These are phyloP conservation scores for Agriopis aurantiaria DNA, from an alignment of 2,888 invertebrate genomes.

Conservation along the genomic window DNA sequence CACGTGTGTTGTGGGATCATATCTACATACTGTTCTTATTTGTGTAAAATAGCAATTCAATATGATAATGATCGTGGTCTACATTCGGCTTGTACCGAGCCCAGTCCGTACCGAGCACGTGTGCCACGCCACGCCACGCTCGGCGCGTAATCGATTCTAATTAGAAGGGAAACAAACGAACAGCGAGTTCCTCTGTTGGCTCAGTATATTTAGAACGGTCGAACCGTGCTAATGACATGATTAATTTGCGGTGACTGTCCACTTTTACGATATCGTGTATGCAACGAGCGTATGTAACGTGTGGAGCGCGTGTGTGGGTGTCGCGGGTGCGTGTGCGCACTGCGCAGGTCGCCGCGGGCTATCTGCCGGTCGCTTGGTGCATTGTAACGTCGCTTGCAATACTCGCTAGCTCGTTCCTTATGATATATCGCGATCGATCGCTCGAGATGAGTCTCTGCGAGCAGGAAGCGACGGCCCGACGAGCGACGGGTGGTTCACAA, in stretches of 20 bases:
- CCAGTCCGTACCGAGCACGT: background rate
- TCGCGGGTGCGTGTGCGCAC: background rate
- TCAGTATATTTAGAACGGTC: constrained; percentile 28
- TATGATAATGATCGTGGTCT: background rate
- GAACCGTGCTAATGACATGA: constrained; percentile 24
- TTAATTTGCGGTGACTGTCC: constrained; percentile 30
- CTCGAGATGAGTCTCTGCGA: background rate
- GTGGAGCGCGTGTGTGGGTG: background rate
- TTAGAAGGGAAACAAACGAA: background rate
- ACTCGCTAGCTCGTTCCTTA: background rate
- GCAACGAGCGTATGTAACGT: constrained; percentile 5
- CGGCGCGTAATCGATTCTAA: constrained; percentile 4
- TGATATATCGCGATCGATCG: background rate
- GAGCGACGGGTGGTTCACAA: constrained; percentile 48
- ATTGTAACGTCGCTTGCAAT: constrained; percentile 1
- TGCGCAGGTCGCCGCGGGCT: constrained; percentile 9
- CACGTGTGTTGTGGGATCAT: no score
- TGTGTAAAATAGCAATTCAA: no score
- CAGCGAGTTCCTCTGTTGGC: background rate
- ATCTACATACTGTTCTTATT: no score
- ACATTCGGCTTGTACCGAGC: background rate
- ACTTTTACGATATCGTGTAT: constrained; percentile 25
- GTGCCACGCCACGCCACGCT: background rate
- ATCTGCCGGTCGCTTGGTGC: constrained; percentile 6
- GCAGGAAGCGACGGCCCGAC: constrained; percentile 30